These are phyloP conservation scores for Eulacestoma nigropectus DNA, from an alignment of 2,113 vertebrate genomes.

Conservation along the genomic window DNA sequence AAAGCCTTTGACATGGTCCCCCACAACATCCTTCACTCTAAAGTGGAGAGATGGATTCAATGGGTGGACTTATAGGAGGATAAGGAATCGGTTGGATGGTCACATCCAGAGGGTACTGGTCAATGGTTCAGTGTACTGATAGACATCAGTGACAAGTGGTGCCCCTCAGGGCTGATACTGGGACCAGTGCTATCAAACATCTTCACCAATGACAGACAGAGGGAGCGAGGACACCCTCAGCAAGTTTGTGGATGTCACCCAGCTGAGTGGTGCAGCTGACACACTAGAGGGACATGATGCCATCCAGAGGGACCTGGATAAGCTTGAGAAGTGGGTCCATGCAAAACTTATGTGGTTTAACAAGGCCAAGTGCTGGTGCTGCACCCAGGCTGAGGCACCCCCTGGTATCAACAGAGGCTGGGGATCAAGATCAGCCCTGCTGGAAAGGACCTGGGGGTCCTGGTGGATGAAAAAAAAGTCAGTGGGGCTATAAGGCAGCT, in stretches of 20 bases:
- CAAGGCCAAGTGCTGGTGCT: background rate
- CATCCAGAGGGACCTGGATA: background rate
- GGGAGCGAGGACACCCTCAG: background rate
- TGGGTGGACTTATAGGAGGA: background rate
- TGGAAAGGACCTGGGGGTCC: background rate
- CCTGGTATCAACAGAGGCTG: background rate
- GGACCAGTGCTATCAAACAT: background rate
- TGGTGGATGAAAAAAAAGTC: background rate
- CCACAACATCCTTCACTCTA: background rate
- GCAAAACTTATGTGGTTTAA: background rate
- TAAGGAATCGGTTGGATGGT: background rate
- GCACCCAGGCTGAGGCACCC: background rate
- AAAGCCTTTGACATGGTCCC: background rate
- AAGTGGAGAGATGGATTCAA: background rate
- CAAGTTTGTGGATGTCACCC: background rate
- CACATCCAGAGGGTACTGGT: background rate
- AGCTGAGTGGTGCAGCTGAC: background rate
- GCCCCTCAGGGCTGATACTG: background rate
- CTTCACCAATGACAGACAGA: background rate
- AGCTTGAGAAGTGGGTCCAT: background rate
- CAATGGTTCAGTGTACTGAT: background rate
- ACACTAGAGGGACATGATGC: background rate
- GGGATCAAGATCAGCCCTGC: background rate
- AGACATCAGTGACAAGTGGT: background rate
- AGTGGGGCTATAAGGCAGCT: background rate